A percentile compares a stretch with the other conserved stretches of the same genome.
These are phyloP conservation scores for Platyscapa corneri DNA, from an alignment of 1,140 invertebrate genomes.

Conservation along the genomic window DNA sequence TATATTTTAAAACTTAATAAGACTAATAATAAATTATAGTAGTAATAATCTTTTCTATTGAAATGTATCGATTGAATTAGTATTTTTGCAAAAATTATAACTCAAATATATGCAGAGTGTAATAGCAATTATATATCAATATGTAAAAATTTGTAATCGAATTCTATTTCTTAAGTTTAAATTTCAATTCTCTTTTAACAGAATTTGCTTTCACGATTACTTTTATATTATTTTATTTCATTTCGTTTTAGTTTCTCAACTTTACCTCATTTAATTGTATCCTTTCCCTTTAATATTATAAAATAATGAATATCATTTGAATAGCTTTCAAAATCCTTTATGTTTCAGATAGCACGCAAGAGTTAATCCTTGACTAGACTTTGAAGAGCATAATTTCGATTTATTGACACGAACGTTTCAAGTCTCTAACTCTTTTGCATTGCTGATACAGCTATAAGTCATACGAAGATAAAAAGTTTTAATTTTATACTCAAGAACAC, in stretches of 20 bases:
- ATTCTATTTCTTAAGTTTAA: too few species aligned
- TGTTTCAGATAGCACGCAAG: background rate
- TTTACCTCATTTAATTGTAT: background rate
- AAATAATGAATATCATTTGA: constrained; percentile 8
- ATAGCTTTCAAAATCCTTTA: background rate
- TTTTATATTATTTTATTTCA: too few species aligned
- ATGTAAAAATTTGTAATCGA: too few species aligned
- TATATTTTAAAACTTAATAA: too few species aligned
- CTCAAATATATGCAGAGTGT: too few species aligned
- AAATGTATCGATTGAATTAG: too few species aligned
- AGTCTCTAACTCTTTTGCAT: constrained; percentile 14
- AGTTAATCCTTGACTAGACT: constrained; percentile 4
- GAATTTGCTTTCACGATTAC: too few species aligned
- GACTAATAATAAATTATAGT: too few species aligned
- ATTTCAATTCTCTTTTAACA: too few species aligned
- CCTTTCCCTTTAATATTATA: background rate
- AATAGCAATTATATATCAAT: too few species aligned
- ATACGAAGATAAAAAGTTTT: constrained; percentile 29
- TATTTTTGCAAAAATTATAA: too few species aligned
- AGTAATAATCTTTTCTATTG: too few species aligned
- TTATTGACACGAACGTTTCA: constrained; percentile 23
- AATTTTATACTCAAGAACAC: constrained; percentile 28
- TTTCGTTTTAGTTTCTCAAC: background rate
- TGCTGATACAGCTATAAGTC: constrained; percentile 29
- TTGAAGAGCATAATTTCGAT: constrained; percentile 18